Conservation (phyloP, 2,888 invertebrate genomes). For the Brachypterus glaber region DNA sequence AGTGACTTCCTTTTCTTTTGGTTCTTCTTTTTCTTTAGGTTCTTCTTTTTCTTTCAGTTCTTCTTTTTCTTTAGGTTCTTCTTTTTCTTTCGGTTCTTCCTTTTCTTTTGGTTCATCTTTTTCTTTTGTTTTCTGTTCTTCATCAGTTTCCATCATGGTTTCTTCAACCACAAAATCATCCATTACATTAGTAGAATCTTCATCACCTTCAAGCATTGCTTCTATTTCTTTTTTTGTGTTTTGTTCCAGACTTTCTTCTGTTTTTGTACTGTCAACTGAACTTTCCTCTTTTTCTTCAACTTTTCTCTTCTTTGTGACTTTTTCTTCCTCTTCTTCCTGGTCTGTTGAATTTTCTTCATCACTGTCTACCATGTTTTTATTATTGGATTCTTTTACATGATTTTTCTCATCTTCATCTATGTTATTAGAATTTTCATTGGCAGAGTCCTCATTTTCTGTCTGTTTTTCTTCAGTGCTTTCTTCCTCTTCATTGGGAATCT, state of each 20-base stretch:
- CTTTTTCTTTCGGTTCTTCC: slow-evolving; percentile 3
- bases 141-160: slow-evolving; percentile 7
- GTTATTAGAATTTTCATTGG: neutral
- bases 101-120: slow-evolving; percentile 1
- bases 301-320: neutral
- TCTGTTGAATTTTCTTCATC: slow-evolving; percentile 4
- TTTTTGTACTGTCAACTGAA: slow-evolving; percentile 2
- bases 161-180: slow-evolving; percentile 9
- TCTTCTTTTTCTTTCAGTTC: slow-evolving; percentile 4
- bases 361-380: slow-evolving; percentile 1
- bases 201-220: neutral
- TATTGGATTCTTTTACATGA: neutral
- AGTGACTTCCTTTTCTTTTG: slow-evolving; percentile 6
- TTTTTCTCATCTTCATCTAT: neutral
- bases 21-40: slow-evolving; percentile 4
- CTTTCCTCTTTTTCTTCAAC: neutral
- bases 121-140: slow-evolving; percentile 13
- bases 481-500: slow-evolving; percentile 8
- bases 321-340: slow-evolving; percentile 5
- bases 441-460: slow-evolving; percentile 8
- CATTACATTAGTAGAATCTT: neutral
- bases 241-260: neutral
- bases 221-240: neutral
- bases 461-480: slow-evolving; percentile 13
- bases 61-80: neutral